Conservation (phyloP, 2,113 vertebrate genomes). For the Salvelinus sp. region DNA sequence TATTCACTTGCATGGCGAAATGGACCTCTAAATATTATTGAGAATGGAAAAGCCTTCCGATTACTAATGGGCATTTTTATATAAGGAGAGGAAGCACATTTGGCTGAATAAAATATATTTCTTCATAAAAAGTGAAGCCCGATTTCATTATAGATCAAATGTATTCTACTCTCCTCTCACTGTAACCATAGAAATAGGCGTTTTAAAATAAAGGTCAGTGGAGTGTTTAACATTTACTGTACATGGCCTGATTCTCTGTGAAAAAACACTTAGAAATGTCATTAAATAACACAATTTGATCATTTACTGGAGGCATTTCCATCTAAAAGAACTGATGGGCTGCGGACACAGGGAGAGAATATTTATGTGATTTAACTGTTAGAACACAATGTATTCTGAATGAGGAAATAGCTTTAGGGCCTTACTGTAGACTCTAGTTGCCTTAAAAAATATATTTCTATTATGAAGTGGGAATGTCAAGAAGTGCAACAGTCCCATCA, state of each 20-base stretch:
- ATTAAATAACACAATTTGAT: too few relatives aligned
- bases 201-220: constrained; percentile 5
- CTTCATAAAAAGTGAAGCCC: constrained; percentile 5
- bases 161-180: constrained; percentile 2
- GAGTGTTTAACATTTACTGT: constrained; percentile 10
- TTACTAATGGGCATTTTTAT: constrained; percentile 17
- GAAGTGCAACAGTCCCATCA: too few relatives aligned
- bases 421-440: too few relatives aligned
- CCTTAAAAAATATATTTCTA: neutral
- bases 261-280: neutral
- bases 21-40: constrained; percentile 21
- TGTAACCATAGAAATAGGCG: constrained; percentile 4
- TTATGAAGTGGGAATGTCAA: too few relatives aligned
- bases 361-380: too few relatives aligned
- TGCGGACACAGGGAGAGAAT: neutral
- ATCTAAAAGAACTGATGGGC: too few relatives aligned
- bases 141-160: constrained; percentile 30
- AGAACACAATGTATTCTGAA: too few relatives aligned
- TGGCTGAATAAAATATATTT: constrained; percentile 28
- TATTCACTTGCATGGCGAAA: constrained; percentile 5
- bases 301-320: too few relatives aligned
- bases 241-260: too few relatives aligned
- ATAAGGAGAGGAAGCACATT: neutral
- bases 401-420: too few relatives aligned
- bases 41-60: constrained; percentile 3